Conservation (phyloP, 1,140 invertebrate genomes). For the Stenopsyche tienmushanensis region DNA sequence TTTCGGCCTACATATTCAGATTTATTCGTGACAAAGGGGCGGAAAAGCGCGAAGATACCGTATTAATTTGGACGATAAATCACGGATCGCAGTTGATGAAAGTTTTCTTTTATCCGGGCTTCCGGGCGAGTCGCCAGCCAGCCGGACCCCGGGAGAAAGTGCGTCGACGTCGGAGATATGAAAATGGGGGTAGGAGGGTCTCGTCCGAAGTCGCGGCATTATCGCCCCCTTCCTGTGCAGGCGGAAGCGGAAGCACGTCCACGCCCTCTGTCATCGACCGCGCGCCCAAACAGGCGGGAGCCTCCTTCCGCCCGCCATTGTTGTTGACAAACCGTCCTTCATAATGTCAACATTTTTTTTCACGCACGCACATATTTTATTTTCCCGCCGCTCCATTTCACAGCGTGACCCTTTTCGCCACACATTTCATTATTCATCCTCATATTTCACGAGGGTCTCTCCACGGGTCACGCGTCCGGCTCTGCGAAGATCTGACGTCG, state of each 20-base stretch:
- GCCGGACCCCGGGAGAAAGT: conserved; percentile 9
- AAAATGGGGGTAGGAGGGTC: background rate
- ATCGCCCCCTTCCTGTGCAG: conserved; percentile 48
- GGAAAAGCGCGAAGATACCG: background rate
- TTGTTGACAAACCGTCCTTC: conserved; percentile 27
- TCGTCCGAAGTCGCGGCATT: background rate
- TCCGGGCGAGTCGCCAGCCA: conserved; percentile 15
- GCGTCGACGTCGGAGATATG: background rate
- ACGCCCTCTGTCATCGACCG: conserved; percentile 35
- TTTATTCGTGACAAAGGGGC: background rate
- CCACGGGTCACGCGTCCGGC: background rate
- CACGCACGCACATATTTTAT: conserved; percentile 11
- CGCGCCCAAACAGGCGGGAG: conserved; percentile 8
- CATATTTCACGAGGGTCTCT: conserved; percentile 17
- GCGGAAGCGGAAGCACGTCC: conserved; percentile 42
- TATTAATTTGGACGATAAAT: conserved; percentile 29
- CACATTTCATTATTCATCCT: conserved; percentile 21
- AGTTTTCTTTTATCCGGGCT: conserved; percentile 8
- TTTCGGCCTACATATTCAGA: background rate
- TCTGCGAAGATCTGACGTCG: conserved; percentile 8
- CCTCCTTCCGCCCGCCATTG: conserved; percentile 39
- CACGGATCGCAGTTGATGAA: conserved; percentile 24
- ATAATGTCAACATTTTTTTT: conserved; percentile 19
- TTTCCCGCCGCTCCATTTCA: conserved; percentile 11
- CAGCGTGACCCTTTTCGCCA: conserved; percentile 19